Conservation (phyloP, 2,797 vertebrate species). For the Chaenodraco wilsoni region DNA sequence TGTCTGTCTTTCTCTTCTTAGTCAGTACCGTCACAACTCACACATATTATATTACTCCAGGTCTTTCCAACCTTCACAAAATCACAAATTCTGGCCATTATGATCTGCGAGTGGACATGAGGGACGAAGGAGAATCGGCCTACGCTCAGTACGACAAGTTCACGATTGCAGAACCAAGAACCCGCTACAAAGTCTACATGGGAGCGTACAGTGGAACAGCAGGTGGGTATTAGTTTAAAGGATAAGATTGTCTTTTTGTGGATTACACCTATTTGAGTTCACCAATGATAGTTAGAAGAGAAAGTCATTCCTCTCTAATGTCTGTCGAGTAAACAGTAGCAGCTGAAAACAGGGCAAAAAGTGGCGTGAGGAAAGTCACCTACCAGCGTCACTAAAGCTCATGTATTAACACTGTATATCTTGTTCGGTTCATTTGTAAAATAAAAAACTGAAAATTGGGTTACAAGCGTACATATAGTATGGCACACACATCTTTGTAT, state of each 20-base stretch:
- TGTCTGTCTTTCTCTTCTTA: not conserved
- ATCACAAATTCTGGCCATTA: slow-evolving; percentile 91
- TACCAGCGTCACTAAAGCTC: not conserved
- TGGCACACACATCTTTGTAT: not conserved
- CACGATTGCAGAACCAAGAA: slow-evolving; percentile 85
- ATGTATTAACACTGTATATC: not conserved
- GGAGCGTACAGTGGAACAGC: slow-evolving; percentile 92
- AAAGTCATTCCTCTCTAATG: not conserved
- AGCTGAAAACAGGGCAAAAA: not conserved
- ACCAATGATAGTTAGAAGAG: too few species aligned
- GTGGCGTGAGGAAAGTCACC: not conserved
- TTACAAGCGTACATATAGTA: too few species aligned
- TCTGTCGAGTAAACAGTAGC: not conserved
- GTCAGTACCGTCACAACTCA: not conserved
- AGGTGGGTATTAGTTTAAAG: slow-evolving; percentile 76
- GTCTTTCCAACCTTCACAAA: slow-evolving; percentile 92
- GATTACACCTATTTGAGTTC: not conserved
- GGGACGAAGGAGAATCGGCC: slow-evolving; percentile 83
- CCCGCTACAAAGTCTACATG: slow-evolving; percentile 88
- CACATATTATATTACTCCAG: slow-evolving; percentile 68
- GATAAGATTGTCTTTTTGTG: not conserved
- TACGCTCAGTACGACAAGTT: slow-evolving; percentile 91
- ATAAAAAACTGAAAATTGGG: too few species aligned
- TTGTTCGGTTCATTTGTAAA: too few species aligned
- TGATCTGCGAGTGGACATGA: slow-evolving; percentile 92